Evolutionary conservation across 2,888 invertebrate genomes (phyloP).

Genomic region (Pharmacophagus antenor): DNA sequence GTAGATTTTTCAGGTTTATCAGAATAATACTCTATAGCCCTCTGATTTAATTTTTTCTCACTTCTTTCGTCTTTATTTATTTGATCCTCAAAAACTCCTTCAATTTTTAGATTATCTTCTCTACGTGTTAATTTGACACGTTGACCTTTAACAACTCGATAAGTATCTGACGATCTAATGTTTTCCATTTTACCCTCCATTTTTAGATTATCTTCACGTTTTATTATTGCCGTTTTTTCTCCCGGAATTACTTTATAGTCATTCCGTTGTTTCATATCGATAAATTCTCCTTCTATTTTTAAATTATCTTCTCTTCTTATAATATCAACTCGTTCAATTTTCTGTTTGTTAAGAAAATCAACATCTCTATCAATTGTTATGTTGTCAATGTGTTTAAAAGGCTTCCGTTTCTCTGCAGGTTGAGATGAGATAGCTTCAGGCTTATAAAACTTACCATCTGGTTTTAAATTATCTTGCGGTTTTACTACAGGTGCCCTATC

Average conservation of each 20-base stretch:
- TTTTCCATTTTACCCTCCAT: conserved; percentile 83
- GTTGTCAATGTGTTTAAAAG: conserved; percentile 81
- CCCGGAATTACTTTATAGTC: conserved; percentile 76
- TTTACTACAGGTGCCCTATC: conserved; percentile 82
- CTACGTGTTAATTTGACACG: conserved; percentile 76
- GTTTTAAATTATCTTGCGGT: conserved; percentile 84
- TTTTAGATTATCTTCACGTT: conserved; percentile 83
- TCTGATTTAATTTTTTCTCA: conserved; percentile 78
- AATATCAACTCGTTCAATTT: conserved; percentile 81
- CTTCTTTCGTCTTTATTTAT: conserved; percentile 81
- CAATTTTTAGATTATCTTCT: conserved; percentile 83
- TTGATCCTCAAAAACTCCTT: conserved; percentile 83
- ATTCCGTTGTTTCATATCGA: conserved; percentile 78
- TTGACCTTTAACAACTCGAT: conserved; percentile 78
- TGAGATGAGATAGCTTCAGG: conserved; percentile 73
- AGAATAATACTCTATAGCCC: conserved; percentile 76
- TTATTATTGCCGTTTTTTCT: conserved; percentile 75
- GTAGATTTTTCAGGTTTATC: conserved; percentile 65
- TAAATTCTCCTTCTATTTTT: conserved; percentile 82
- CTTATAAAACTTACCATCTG: conserved; percentile 80
- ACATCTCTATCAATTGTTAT: conserved; percentile 75
- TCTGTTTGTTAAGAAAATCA: conserved; percentile 57
- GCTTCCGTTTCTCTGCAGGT: conserved; percentile 80
- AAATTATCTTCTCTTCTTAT: conserved; percentile 83
- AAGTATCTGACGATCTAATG: conserved; percentile 76